phyloP scores from a whole-genome alignment of 64 coral and sea anemone genomes.

The Hydrozoanthus tunicans region DNA sequence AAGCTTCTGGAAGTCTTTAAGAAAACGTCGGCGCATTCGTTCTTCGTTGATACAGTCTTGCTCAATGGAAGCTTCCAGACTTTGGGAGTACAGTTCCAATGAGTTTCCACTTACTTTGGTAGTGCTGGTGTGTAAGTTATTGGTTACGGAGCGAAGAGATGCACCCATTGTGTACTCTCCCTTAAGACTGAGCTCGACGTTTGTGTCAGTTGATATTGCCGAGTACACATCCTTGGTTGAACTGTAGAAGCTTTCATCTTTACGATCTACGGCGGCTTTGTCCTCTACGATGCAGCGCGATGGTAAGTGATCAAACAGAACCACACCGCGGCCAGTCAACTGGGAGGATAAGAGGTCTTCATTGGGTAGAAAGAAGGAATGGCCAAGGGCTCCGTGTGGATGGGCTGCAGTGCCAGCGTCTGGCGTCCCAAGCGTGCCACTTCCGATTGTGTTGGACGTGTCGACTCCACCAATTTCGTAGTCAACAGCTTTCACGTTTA shows the following conservation, averaged over 20 bases:
- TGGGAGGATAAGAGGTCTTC: conserved; percentile 33
- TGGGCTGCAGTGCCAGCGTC: not conserved
- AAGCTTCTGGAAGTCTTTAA: not conserved
- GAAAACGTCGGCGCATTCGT: not conserved
- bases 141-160: conserved; percentile 39
- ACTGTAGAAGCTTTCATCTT: conserved; percentile 59
- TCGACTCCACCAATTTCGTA: too few species aligned
- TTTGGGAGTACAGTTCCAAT: conserved; percentile 5
- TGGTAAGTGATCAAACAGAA: conserved; percentile 1
- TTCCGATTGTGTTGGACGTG: not conserved
- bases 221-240: conserved; percentile 49
- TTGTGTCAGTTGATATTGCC: conserved; percentile 30
- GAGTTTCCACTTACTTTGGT: conserved; percentile 3
- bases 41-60: conserved; percentile 22
- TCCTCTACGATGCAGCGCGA: not conserved
- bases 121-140: conserved; percentile 1
- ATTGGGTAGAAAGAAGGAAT: conserved; percentile 47
- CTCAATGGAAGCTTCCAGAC: not conserved
- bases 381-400: conserved; percentile 48
- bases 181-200: conserved; percentile 27
- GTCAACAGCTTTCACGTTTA: not conserved
- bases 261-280: conserved; percentile 21
- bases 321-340: conserved; percentile 19
- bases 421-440: not conserved
- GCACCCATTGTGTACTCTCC: conserved; percentile 48